Percentiles rank a stretch among this genome's conserved stretches.
These are phyloP conservation scores for Macrobrachium nipponense DNA, from an alignment of 1,140 invertebrate genomes.

Conservation along the genomic window DNA sequence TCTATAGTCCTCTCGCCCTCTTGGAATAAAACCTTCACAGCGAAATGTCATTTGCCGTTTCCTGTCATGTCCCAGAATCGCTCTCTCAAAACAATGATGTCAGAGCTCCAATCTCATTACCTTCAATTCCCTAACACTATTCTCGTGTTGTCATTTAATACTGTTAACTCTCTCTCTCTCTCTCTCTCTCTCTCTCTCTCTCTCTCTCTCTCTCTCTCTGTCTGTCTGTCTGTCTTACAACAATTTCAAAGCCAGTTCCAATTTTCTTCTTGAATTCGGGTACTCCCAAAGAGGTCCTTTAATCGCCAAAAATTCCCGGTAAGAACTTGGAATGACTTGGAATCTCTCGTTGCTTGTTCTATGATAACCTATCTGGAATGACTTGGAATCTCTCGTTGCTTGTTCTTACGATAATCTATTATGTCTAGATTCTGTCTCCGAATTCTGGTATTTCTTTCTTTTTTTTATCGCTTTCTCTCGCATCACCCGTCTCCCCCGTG, in stretches of 20 bases:
- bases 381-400: neutral
- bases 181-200: constrained; percentile 35
- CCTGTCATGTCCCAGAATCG: neutral
- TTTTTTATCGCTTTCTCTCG: neutral
- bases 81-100: neutral
- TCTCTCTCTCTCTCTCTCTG: constrained; percentile 27
- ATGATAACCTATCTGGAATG: no score
- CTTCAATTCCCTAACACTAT: neutral
- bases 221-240: neutral
- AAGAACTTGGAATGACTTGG: no score
- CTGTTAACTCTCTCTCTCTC: constrained; percentile 18
- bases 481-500: no score
- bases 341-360: no score
- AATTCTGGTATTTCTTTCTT: neutral
- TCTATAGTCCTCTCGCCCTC: no score
- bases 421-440: neutral
- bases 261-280: no score
- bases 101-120: neutral
- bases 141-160: neutral
- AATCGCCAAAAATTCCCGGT: no score
- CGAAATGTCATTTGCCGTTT: no score
- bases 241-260: no score
- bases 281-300: no score
- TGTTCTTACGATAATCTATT: neutral
- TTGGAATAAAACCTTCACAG: no score